These are phyloP conservation scores for Perccottus glenii DNA, from an alignment of 2,113 vertebrate species.

Conservation along the genomic window DNA sequence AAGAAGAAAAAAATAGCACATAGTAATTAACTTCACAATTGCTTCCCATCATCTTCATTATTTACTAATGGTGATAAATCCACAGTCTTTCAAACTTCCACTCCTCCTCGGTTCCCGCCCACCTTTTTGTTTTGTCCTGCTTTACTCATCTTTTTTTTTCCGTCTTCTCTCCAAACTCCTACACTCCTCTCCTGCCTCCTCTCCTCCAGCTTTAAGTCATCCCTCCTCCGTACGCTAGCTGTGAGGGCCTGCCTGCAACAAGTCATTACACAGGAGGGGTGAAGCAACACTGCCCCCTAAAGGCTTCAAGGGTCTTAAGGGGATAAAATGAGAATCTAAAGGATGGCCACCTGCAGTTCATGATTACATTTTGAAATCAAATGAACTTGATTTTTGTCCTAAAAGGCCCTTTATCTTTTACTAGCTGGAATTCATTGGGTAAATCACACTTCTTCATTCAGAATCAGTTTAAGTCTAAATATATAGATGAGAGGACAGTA, in stretches of 20 bases:
- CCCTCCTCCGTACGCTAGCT: conserved; percentile 41
- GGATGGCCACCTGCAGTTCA: neutral
- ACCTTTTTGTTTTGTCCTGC: conserved; percentile 49
- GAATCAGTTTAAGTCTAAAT: too few species aligned
- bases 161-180: conserved; percentile 59
- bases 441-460: too few species aligned
- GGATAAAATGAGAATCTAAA: neutral
- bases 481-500: too few species aligned
- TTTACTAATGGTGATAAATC: conserved; percentile 45
- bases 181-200: conserved; percentile 52
- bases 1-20: neutral
- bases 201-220: conserved; percentile 38
- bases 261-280: conserved; percentile 40
- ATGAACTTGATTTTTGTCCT: neutral
- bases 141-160: conserved; percentile 35
- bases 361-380: neutral
- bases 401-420: too few species aligned
- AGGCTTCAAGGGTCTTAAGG: conserved; percentile 37
- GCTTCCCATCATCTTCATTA: conserved; percentile 33
- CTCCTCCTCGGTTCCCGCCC: conserved; percentile 51
- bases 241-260: conserved; percentile 57
- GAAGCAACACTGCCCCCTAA: conserved; percentile 80
- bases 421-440: too few species aligned
- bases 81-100: conserved; percentile 41
- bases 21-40: neutral